phyloP scores from a whole-genome alignment of 35 echinoderm and acorn worm genomes.

The Lytechinus pictus region DNA sequence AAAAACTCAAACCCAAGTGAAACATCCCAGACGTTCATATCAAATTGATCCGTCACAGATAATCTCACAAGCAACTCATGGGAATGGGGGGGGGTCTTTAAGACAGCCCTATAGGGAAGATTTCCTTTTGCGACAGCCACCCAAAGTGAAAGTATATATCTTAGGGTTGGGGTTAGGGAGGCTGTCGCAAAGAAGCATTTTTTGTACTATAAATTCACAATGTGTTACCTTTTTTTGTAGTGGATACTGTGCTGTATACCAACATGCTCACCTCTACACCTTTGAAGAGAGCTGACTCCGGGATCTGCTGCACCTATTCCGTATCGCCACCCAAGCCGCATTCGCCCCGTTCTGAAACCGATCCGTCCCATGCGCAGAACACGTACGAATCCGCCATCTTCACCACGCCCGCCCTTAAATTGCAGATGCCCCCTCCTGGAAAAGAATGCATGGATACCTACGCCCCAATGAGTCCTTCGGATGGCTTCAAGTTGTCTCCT shows the following conservation, averaged over 20 bases:
- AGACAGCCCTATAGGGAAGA: too few species aligned
- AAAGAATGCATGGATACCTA: not conserved
- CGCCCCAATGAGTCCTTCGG: not conserved
- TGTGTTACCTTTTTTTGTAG: not conserved
- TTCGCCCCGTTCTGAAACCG: too few species aligned
- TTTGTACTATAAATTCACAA: not conserved
- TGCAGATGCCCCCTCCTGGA: not conserved
- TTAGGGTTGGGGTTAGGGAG: too few species aligned
- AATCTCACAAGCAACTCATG: too few species aligned
- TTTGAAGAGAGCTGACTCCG: not conserved
- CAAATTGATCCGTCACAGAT: too few species aligned
- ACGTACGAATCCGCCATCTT: not conserved
- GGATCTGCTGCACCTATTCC: not conserved
- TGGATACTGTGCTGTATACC: not conserved
- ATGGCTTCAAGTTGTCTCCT: not conserved
- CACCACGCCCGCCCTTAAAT: not conserved
- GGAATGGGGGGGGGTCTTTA: too few species aligned
- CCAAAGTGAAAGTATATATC: too few species aligned
- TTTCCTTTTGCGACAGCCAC: too few species aligned
- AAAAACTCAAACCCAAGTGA: too few species aligned
- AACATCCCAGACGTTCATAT: too few species aligned
- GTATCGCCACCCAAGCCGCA: not conserved
- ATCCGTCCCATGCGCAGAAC: not conserved
- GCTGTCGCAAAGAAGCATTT: too few species aligned
- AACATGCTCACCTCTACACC: not conserved